Percentiles rank a stretch among this genome's conserved stretches.
phyloP scores from a whole-genome alignment of 2,888 invertebrate species.

The Diadromus collaris region DNA sequence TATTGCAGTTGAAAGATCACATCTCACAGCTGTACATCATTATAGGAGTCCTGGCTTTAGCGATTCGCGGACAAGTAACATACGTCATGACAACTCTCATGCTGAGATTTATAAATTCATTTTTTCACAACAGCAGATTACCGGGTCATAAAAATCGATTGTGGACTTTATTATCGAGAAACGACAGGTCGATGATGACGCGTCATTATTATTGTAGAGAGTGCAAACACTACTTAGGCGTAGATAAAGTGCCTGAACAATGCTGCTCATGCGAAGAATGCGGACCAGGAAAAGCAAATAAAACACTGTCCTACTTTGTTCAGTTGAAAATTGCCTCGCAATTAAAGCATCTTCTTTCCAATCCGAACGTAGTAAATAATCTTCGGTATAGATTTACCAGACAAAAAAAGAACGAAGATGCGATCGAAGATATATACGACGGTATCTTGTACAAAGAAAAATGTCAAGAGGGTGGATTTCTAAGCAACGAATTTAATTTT shows the following conservation, averaged over 20 bases:
- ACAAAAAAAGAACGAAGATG: background rate
- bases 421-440: slow-evolving; percentile 18
- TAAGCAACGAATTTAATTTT: slow-evolving; percentile 21
- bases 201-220: slow-evolving; percentile 7
- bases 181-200: background rate
- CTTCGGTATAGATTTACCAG: slow-evolving; percentile 16
- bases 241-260: background rate
- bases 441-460: slow-evolving; percentile 5
- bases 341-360: slow-evolving; percentile 5
- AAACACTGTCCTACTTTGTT: slow-evolving; percentile 13
- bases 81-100: background rate
- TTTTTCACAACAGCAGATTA: background rate
- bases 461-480: slow-evolving; percentile 21
- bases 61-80: background rate
- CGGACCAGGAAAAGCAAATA: slow-evolving; percentile 10
- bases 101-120: background rate
- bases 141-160: slow-evolving; percentile 5
- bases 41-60: background rate
- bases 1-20: background rate
- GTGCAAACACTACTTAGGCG: slow-evolving; percentile 6
- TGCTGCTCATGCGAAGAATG: slow-evolving; percentile 4
- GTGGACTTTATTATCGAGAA: slow-evolving; percentile 6
- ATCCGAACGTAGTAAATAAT: slow-evolving; percentile 12
- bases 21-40: background rate
- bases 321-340: slow-evolving; percentile 17